Evolutionary conservation across 2,113 vertebrate genomes (phyloP).

Genomic region (Athene cunicularia): DNA sequence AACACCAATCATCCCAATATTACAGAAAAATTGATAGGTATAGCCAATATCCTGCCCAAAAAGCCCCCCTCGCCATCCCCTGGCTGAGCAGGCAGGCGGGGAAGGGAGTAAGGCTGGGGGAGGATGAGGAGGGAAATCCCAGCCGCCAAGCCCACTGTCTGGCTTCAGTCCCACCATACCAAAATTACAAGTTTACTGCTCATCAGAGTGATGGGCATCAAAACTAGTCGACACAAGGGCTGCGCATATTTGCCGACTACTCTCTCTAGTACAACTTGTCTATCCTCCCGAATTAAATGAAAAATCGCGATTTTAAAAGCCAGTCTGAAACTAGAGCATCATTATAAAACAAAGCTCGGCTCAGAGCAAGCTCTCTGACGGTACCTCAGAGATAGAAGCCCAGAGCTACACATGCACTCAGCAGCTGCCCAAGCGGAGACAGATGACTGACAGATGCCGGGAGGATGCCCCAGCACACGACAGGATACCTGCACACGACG

Average conservation of each 20-base stretch:
- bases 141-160: not conserved
- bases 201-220: not conserved
- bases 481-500: not conserved
- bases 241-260: not conserved
- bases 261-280: rapidly evolving
- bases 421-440: not conserved
- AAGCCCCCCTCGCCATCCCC: not conserved
- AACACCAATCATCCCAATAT: not conserved
- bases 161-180: not conserved
- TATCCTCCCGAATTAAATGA: not conserved
- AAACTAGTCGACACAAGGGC: not conserved
- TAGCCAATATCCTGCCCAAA: not conserved
- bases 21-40: not conserved
- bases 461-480: not conserved
- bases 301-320: not conserved
- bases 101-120: not conserved
- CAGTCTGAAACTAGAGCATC: not conserved
- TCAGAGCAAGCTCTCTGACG: not conserved
- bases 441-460: not conserved
- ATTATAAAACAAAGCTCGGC: not conserved
- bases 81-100: rapidly evolving
- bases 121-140: not conserved
- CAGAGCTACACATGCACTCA: not conserved
- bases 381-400: not conserved
- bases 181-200: not conserved